These are phyloP conservation scores for Loxodonta africana DNA, from an alignment of 2,113 vertebrate species.

Conservation along the genomic window DNA sequence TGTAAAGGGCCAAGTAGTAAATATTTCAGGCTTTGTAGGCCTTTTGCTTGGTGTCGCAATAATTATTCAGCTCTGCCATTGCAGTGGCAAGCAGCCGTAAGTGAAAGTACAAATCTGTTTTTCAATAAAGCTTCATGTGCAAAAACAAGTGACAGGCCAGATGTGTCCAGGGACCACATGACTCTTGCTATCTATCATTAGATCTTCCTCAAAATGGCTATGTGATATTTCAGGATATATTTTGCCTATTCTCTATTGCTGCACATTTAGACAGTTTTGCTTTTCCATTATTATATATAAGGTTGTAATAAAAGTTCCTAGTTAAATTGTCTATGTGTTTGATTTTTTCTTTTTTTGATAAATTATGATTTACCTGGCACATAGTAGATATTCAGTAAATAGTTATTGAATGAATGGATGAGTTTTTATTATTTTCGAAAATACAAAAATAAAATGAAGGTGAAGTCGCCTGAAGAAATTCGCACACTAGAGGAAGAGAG, in stretches of 20 bases:
- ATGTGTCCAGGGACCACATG: neutral
- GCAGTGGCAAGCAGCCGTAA: neutral
- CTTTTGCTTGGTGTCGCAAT: neutral
- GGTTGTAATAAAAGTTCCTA: neutral
- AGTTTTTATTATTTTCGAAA: neutral
- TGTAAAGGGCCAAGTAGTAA: neutral
- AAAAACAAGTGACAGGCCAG: neutral
- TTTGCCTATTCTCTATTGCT: neutral
- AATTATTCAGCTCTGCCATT: neutral
- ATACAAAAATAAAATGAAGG: neutral
- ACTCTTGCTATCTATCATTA: neutral
- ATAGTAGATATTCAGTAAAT: no score
- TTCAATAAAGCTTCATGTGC: neutral
- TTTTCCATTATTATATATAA: neutral
- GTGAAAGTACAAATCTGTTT: neutral
- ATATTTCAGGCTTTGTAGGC: neutral
- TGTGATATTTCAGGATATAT: neutral
- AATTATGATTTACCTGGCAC: neutral
- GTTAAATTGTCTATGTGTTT: neutral
- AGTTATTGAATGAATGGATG: slow-evolving; percentile 6
- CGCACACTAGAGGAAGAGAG: neutral
- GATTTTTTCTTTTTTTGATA: neutral
- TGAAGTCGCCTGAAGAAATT: neutral
- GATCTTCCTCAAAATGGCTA: neutral
- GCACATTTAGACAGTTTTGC: neutral